Evolutionary conservation across 2,888 invertebrate genomes (phyloP).

Genomic region (Eristalis intricaria): DNA sequence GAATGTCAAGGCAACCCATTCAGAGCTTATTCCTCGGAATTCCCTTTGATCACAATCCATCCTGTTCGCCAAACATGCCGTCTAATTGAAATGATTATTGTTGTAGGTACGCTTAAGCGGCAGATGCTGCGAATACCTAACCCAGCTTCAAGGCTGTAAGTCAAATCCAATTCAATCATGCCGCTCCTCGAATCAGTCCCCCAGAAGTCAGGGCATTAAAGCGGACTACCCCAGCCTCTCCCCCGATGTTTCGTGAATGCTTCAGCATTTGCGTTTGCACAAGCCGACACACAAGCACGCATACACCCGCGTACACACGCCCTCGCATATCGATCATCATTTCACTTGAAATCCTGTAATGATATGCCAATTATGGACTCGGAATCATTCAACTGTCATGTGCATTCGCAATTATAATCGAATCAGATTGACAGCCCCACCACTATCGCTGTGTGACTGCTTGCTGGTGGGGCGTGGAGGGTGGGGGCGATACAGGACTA

Average conservation of each 20-base stretch:
- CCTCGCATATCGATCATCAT: conserved; percentile 37
- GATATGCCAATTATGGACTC: conserved; percentile 70
- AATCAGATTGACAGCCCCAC: conserved; percentile 58
- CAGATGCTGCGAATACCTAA: not conserved
- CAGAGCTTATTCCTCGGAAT: not conserved
- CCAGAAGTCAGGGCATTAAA: not conserved
- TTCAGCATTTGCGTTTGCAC: too few relatives aligned
- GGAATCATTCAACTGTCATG: conserved; percentile 69
- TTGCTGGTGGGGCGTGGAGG: not conserved
- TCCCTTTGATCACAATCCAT: not conserved
- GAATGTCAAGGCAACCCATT: not conserved
- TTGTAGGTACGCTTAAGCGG: not conserved
- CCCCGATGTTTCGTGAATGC: not conserved
- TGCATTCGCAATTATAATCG: conserved; percentile 70
- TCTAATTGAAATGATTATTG: not conserved
- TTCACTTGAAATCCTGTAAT: conserved; percentile 54
- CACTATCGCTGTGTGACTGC: too few relatives aligned
- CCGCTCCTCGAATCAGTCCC: not conserved
- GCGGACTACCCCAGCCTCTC: not conserved
- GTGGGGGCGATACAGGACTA: not conserved
- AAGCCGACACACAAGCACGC: not conserved
- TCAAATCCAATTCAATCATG: not conserved
- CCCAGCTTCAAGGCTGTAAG: not conserved
- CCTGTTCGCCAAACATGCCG: not conserved
- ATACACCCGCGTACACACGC: not conserved